A percentile compares a stretch with the other conserved stretches of the same genome.
These are phyloP conservation scores for Polydrusus pterygomalis DNA, from an alignment of 2,888 invertebrate genomes.

Conservation along the genomic window DNA sequence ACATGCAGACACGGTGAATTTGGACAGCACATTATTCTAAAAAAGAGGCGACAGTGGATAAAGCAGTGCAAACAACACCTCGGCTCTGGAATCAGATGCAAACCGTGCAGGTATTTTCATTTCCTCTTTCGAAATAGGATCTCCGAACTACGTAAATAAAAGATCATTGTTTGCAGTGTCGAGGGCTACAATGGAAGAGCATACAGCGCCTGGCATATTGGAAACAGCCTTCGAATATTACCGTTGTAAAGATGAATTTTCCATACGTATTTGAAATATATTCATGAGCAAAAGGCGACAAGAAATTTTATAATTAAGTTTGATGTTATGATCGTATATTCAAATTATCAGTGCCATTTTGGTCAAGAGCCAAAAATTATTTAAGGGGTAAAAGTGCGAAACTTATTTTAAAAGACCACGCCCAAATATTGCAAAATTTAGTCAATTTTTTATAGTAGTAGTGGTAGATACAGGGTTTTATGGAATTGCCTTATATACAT, in stretches of 20 bases:
- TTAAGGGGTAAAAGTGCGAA: no score
- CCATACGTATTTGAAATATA: conserved; percentile 19
- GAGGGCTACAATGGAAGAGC: conserved; percentile 37
- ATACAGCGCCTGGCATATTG: conserved; percentile 26
- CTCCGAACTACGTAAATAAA: conserved; percentile 51
- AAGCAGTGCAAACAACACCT: conserved; percentile 46
- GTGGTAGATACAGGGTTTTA: no score
- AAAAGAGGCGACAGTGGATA: conserved; percentile 32
- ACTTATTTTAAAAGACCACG: no score
- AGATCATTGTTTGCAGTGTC: conserved; percentile 54
- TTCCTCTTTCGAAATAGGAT: conserved; percentile 53
- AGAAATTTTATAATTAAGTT: no score
- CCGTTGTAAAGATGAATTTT: conserved; percentile 27
- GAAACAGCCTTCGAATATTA: conserved; percentile 23
- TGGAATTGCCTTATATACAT: no score
- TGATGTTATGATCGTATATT: no score
- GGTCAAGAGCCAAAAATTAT: no score
- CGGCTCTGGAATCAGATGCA: conserved; percentile 48
- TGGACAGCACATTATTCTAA: conserved; percentile 29
- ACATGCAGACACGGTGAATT: conserved; percentile 15
- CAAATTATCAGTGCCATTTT: no score
- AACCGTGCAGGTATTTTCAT: conserved; percentile 54
- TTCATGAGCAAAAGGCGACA: no score
- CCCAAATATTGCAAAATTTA: no score
- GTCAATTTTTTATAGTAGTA: no score